Evolutionary conservation across 2,797 vertebrate species (phyloP), one percentile per base, ranked within the genome.

Genomic region (Pristis pectinata): DNA sequence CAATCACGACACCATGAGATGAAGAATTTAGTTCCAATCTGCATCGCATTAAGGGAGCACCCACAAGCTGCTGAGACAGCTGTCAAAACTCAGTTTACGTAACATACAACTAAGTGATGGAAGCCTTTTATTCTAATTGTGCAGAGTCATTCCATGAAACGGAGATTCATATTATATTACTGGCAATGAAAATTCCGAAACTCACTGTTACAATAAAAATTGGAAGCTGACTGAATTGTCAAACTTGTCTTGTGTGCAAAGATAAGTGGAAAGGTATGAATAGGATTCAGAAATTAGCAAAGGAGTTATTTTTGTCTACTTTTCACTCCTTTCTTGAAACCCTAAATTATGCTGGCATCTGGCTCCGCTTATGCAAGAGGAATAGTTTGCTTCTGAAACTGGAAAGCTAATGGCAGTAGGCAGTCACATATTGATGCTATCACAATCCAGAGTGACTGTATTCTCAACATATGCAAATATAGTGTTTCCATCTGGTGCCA

Each of bases 1-100:
- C 77, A 41, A 37, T 22, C n/a, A 9, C 87, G 11, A n/a, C 13
- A n/a, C 34, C 83, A 87, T 5, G 19, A 67, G 61, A 91, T 30
- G 37, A 64, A 91, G 59, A 67, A 67, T 91, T 87, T 91, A 91
- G 4, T 67, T 67, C 87, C 37, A 91, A 91, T 61, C 37, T 67
- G 59, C 11, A 41, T 27, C 91, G 87, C 22, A 91, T 67, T 64
- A 91, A 24, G 9, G 61, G 91, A 10, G n/a, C 19, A 67, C 34
- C 59, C 87, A 91, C 0, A 3, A 37, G 2, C 59, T 64, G 34
- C 87, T 37, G 34, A 64, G 6, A 34, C 8, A 19, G 37, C 8
- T n/a, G 34, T 64, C 85, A 64, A 91, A 64, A 64, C 59, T 22
- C 6, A 87, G 59, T 87, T 89, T 13, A n/a, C 59, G 37, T 8